Base-by-base conservation (phyloP, 1,140 invertebrate species). In the Dreissena rostriformis region DNA sequence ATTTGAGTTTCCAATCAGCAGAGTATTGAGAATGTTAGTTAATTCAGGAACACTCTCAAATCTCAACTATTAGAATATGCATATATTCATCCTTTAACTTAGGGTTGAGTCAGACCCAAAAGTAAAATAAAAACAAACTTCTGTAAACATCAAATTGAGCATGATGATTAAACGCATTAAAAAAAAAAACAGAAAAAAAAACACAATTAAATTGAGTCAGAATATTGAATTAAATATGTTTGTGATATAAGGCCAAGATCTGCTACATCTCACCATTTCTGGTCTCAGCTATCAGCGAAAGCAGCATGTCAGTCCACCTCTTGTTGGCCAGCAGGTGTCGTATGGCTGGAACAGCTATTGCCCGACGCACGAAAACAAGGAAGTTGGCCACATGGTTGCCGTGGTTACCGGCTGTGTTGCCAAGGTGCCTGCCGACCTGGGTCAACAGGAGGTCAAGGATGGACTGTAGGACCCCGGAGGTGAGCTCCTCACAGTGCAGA, bases 321-420 rank as follows among this genome's bases (percentile, higher is more conserved):
- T 92, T 92, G 12, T 91, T 92, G 6, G 94, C 92, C 28, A 95
- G 86, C 8, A 94, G 85, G 63, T 88, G 88, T 81, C 95, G 93
- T 11, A 95, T 93, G 19, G 88, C 90, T 26, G 70, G 88, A 75
- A 93, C 94, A 0, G 93, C 93, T 26, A 94, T 93, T n/a, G 95
- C 92, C 19, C 94, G 93, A 61, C 95, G 90, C 10, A 95, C 90
- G 89, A 95, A 95, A 19, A 95, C 93, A 10, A 96, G 89, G 84
- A 95, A 94, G 88, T 96, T 95, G 12, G 95, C 95, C 82, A 84
- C 57, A 29, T 22, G 24, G 29, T 84, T 84, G 39, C 55, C 76
- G 77, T 84, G 24, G 29, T n/a, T 63, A 74, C 83, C 52, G 51
- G 28, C 49, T 39, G 39, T 75, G 55, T 57, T 86, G 26, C 82